Evolutionary conservation across 2,113 vertebrate species (phyloP), one percentile per base, ranked within the genome.

Genomic region (Plestiodon gilberti): DNA sequence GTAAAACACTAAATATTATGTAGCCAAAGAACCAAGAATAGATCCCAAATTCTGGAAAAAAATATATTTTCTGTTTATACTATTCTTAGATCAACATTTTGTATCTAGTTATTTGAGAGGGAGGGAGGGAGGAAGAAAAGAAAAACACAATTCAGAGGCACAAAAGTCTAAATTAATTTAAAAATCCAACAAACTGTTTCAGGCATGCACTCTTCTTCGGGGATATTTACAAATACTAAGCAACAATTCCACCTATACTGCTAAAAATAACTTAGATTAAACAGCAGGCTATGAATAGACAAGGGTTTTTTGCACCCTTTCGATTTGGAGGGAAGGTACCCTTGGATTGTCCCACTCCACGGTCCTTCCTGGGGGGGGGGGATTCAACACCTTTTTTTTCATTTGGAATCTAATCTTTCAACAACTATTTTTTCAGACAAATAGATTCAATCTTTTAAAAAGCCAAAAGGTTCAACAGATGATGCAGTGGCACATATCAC

Each of bases 21-120:
- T 52, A 85, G 81, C 9, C 69, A 86, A 38, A 1, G 2, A 22
- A 76, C 89, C 18, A 88, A 61, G 61, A 87, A 78, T 81, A 81
- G 18, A 84, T 55, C n/a, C 65, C 22, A 81, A 82, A 89, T 90
- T 80, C 57, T 13, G 59, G 57, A 85, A 89, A 90, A 59, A 11
- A 67, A 35, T 87, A 43, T 55, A 88, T 90, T 95, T 93, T 95
- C 93, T 94, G 88, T 94, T 94, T 69, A 91, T 87, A 89, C n/a
- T 70, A 20, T 77, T 65, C 30, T 88, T 38, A 30, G 35, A 43
- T 76, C n/a, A 84, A 84, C 62, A 78, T 25, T 48, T 30, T 52
- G 8, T 33, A 17, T 70, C 62, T 57, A 70, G 30, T 6, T 69
- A 69, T 82, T 57, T 43, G 35, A 43, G 4, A 69, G 35, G 55